Evolutionary conservation across 2,797 vertebrate species (phyloP), one percentile per base, ranked within the genome.

Genomic region (Rhinoraja longicauda): DNA sequence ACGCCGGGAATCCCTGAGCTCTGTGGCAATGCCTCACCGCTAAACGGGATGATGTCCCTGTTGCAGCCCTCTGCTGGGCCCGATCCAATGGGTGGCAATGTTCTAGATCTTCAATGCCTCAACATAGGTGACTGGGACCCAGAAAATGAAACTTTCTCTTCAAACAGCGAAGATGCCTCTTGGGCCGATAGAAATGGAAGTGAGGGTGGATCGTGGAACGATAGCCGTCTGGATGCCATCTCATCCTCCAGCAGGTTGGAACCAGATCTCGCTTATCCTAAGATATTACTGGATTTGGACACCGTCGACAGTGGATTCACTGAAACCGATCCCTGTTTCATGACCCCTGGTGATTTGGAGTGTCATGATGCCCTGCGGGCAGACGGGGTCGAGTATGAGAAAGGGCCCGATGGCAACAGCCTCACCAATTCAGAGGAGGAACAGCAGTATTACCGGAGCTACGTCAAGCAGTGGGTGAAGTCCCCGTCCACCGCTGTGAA

Each of bases 221-320:
- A 95, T 93, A 94, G 94, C 13, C 94, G 93, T 0, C 96, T 94
- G 0, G 95, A 96, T 93, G 97, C 97, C 0, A 96, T 96, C 17
- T 94, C 75, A 86, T 97, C 95, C 0, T 94, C 90, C 3, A 94
- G 95, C 4, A 96, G 95, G 75, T 97, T 96, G 0, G 97, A 98
- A 15, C 90, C 81, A 1, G 96, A 93, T 45, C 95, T 97, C 0
- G 96, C 97, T 62, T 98, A 98, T 26, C 98, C 97, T 5, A 95
- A 94, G 0, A 96, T 97, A 0, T 95, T 95, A 3, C 64, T 98
- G 93, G 99, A 99, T 95, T 93, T 99, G 96, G 98, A 99, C 96
- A 99, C 98, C 8, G 97, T 98, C 0, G 99, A 97, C 94, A 97
- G 98, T 0, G 97, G 97, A 92, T 99, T 98, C n/a, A 96, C 95